phyloP scores from a whole-genome alignment of 2,797 vertebrate species.

The Periparus ater region DNA sequence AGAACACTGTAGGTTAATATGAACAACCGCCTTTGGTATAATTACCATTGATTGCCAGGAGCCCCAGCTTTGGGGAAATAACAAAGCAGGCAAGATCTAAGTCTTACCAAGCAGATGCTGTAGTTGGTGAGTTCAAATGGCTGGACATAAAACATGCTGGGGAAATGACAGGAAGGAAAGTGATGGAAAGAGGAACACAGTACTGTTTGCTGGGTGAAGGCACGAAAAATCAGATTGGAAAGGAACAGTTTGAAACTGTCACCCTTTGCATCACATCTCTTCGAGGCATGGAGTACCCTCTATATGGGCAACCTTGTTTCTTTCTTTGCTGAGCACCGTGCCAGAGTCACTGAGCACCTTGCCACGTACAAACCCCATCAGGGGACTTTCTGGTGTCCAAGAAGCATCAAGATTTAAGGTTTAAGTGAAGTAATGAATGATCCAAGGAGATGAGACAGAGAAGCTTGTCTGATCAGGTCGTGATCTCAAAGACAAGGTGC shows the following conservation, averaged over 20 bases:
- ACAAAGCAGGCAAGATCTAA: not conserved
- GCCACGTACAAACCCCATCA: not conserved
- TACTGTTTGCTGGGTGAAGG: not conserved
- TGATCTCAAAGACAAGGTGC: not conserved
- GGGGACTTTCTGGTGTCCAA: not conserved
- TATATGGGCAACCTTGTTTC: rapidly evolving
- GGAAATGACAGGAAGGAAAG: not conserved
- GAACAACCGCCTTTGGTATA: not conserved
- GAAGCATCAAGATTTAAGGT: not conserved
- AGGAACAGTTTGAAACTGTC: not conserved
- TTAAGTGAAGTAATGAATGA: not conserved
- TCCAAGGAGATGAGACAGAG: not conserved
- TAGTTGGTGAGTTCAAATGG: not conserved
- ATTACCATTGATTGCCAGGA: not conserved
- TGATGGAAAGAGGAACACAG: not conserved
- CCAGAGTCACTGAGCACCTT: not conserved
- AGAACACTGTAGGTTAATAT: not conserved
- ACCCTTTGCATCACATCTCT: not conserved
- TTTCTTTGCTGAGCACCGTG: rapidly evolving
- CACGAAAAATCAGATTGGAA: not conserved
- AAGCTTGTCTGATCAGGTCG: not conserved
- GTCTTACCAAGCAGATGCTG: not conserved
- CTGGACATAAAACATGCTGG: not conserved
- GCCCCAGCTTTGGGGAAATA: not conserved
- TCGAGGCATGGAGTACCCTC: rapidly evolving